A percentile compares a stretch with the other conserved stretches of the same genome.
Evolutionary conservation across 2,113 vertebrate species (phyloP).

Genomic region (Chamaetylas fuelleborni): DNA sequence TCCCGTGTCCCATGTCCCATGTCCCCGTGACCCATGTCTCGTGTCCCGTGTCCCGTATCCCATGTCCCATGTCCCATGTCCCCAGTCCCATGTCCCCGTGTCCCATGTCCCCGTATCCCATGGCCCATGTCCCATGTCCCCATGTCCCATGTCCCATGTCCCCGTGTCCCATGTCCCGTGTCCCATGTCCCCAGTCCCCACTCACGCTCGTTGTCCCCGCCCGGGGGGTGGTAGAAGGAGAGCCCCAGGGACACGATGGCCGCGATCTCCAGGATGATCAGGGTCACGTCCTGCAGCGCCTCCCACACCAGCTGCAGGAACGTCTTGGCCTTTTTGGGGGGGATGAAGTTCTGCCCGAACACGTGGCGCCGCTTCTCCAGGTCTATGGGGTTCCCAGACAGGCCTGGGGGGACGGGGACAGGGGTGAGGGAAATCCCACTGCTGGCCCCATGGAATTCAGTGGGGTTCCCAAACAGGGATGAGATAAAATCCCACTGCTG

Average conservation of each 20-base stretch:
- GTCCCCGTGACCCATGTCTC: too few relatives aligned
- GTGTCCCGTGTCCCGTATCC: too few relatives aligned
- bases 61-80: too few relatives aligned
- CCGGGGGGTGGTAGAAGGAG: conserved; percentile 92
- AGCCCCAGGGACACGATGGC: conserved; percentile 94
- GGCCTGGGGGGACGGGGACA: conserved; percentile 65
- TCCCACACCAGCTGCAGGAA: conserved; percentile 98
- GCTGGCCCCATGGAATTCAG: fast-evolving
- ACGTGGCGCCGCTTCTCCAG: conserved; percentile 86
- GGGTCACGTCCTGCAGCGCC: conserved; percentile 94
- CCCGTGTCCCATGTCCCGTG: too few relatives aligned
- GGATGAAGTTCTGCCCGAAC: conserved; percentile 91
- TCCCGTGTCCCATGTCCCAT: too few relatives aligned
- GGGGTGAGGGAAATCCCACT: background rate
- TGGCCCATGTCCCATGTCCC: too few relatives aligned
- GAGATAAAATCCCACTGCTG: too few relatives aligned
- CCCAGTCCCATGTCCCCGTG: too few relatives aligned
- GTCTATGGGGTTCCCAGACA: conserved; percentile 89
- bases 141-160: too few relatives aligned
- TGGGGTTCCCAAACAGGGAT: background rate
- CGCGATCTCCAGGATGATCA: conserved; percentile 96
- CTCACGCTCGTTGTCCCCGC: conserved; percentile 83
- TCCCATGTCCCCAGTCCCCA: background rate
- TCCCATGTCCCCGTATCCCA: too few relatives aligned
- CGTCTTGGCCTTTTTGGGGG: conserved; percentile 93